Base-by-base conservation (phyloP, 2,888 invertebrate genomes). In the Camptogramma bilineatum region DNA sequence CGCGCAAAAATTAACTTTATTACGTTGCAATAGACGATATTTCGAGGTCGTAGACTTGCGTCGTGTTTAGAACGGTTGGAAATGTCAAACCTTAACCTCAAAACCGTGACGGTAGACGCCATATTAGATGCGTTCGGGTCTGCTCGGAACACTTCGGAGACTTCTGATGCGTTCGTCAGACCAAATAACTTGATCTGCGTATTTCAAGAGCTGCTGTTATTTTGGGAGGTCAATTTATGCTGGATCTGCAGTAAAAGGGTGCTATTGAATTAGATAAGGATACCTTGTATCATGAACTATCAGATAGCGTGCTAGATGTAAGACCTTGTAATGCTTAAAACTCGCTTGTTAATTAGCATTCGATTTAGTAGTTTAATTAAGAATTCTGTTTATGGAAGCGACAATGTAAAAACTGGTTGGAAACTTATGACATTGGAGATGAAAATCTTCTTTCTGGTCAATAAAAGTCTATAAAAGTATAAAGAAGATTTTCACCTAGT, bases 41-140 rank as follows among this genome's bases (percentile, higher is more conserved):
- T 66, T 71, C 71, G 65, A 64, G 48, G 58, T 58, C 53, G 46
- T 24, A 54, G 58, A 53, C 46, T 75, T 72, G 66, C 73, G 69
- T 79, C 81, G 77, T 76, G 79, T 80, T 87, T 85, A 85, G 84
- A 86, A 85, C 82, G 85, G 81, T 81, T 84, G 81, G 83, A 91
- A 91, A 92, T 91, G 89, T 88, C 90, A 91, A 91, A 91, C 92
- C 92, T 92, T 92, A 90, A 93, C 92, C 92, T 93, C 90, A 90
- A 92, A 92, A 91, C 88, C 87, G 85, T 90, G 91, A 89, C 87
- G 88, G 64, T 60, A 75, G 83, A 76, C 84, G 90, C 90, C 90
- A 91, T 90, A 75, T 90, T 91, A 82, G 85, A 70, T 69, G 69
- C 75, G 74, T 81, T 89, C 89, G 90, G 82, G 69, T 74, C 65